These are phyloP conservation scores for Scotopteryx bipunctaria DNA, from an alignment of 2,888 invertebrate genomes.

Conservation along the genomic window DNA sequence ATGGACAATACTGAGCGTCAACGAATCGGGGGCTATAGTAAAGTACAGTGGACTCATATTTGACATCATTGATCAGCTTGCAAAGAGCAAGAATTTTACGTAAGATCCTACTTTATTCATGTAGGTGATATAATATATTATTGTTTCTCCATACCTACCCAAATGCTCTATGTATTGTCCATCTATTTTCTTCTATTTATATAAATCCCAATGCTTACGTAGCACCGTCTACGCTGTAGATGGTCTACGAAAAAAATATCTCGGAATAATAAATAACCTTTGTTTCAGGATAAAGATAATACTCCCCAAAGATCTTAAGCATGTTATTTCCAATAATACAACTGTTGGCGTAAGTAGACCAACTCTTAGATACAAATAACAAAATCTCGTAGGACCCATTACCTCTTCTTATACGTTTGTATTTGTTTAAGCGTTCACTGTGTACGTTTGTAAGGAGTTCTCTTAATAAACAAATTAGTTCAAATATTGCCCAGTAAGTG, in stretches of 20 bases:
- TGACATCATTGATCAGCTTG: constrained; percentile 90
- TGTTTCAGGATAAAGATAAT: constrained; percentile 67
- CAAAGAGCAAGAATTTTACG: constrained; percentile 91
- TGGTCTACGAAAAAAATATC: background rate
- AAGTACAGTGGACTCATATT: constrained; percentile 89
- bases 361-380: too few species aligned
- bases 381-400: too few species aligned
- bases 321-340: constrained; percentile 53
- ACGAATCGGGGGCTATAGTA: constrained; percentile 82
- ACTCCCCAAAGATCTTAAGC: constrained; percentile 54
- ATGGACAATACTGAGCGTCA: constrained; percentile 89
- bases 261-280: background rate
- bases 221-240: background rate
- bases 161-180: background rate
- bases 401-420: too few species aligned
- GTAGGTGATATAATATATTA: too few species aligned
- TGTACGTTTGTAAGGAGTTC: too few species aligned
- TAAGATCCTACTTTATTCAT: constrained; percentile 60
- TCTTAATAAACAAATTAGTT: background rate
- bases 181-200: background rate
- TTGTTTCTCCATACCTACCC: too few species aligned
- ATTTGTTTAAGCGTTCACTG: too few species aligned
- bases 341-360: constrained; percentile 60
- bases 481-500: constrained; percentile 62
- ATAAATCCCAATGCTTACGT: background rate